Base-by-base conservation (phyloP, 2,888 invertebrate species). In the Drosophila maculinotata region DNA sequence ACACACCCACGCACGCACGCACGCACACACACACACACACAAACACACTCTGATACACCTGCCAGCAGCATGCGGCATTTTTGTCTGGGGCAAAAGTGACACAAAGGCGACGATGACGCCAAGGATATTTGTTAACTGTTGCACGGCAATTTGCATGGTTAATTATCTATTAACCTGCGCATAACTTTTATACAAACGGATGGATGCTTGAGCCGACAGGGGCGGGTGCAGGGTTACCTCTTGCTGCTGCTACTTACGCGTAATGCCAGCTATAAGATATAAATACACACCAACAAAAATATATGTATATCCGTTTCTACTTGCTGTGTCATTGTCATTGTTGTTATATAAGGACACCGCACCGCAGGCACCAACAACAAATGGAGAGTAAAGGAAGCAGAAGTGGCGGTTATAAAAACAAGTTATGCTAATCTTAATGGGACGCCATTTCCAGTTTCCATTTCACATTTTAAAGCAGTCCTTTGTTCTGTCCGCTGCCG, bases 91-190 rank as follows among this genome's bases (percentile, higher is more conserved):
- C 4, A 20, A 20, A 20, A n/a, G 45, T 59, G 44, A 3, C 41
- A 58, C 51, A 51, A 49, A 57, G 42, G 41, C 54, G 38, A 57
- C 51, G 57, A 58, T 65, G 76, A 65, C 58, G 77, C 35, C 49
- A 57, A 57, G 47, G 67, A 81, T 87, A 87, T 83, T 87, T 83
- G 88, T 85, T 76, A 83, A 79, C 86, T 83, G 83, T 83, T 83
- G 88, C 83, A 60, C 58, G 69, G 64, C 79, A 85, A 83, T 83
- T 83, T 87, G 68, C 88, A 87, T 87, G 83, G 83, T 82, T 87
- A 83, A 83, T 87, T 83, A 83, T 87, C 83, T 85, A 83, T 83
- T 85, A 83, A 82, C 83, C 79, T 83, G 79, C 58, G 82, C 83
- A 87, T 83, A 85, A 85, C 86, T 88, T 79, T 74, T 69, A 44